Conservation (phyloP, 1,140 invertebrate species). For the Acromyrmex heyeri region DNA sequence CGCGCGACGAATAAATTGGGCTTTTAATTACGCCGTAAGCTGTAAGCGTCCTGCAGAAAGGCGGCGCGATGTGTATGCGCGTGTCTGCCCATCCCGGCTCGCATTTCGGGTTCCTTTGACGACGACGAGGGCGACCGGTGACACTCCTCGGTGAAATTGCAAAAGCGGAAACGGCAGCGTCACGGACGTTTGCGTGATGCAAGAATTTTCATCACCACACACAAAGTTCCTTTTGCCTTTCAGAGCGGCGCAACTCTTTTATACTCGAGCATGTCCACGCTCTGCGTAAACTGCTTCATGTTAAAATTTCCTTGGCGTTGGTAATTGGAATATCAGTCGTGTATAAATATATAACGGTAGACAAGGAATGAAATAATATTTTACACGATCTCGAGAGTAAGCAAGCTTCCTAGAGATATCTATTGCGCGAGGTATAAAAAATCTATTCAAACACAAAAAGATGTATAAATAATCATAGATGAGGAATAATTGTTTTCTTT, state of each 20-base stretch:
- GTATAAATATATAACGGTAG: constrained; percentile 10
- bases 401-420: background rate
- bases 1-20: constrained; percentile 72
- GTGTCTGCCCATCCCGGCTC: constrained; percentile 18
- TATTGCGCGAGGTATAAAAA: background rate
- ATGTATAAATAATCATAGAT: background rate
- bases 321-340: constrained; percentile 47
- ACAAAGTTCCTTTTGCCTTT: constrained; percentile 51
- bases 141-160: constrained; percentile 63
- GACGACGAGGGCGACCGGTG: constrained; percentile 49
- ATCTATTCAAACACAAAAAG: background rate
- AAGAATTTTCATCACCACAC: constrained; percentile 58
- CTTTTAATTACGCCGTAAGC: constrained; percentile 71
- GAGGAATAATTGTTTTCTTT: background rate
- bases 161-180: constrained; percentile 63
- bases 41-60: constrained; percentile 39
- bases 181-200: constrained; percentile 58
- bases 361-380: constrained; percentile 7
- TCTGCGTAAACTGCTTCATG: constrained; percentile 48
- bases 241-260: constrained; percentile 34
- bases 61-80: constrained; percentile 39
- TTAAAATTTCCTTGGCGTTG: constrained; percentile 44
- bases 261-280: constrained; percentile 35
- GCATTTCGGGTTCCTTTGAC: constrained; percentile 55
- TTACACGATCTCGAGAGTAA: background rate